phyloP scores from a whole-genome alignment of 2,888 invertebrate species.

The Metalampra italica region DNA sequence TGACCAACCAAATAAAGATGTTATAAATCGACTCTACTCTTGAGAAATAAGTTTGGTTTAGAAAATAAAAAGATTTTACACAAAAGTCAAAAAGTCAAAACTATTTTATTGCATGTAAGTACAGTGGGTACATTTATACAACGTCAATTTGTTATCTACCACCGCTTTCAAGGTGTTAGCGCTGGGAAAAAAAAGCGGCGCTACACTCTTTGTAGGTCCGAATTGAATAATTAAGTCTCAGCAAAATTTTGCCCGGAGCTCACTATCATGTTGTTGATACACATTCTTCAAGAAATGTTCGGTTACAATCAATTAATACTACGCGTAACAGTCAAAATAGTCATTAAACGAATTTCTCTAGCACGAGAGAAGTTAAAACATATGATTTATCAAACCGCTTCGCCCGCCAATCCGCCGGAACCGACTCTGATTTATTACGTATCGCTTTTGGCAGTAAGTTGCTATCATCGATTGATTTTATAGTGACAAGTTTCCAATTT shows the following conservation, averaged over 20 bases:
- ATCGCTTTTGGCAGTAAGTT: constrained; percentile 8
- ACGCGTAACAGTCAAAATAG: constrained; percentile 7
- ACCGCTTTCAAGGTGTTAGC: too few relatives aligned
- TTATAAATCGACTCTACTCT: too few relatives aligned
- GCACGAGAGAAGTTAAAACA: constrained; percentile 10
- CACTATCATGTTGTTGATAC: not conserved
- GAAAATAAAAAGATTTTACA: too few relatives aligned
- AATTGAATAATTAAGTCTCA: too few relatives aligned
- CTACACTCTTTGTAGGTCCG: too few relatives aligned
- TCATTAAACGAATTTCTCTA: constrained; percentile 14
- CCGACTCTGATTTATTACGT: constrained; percentile 21
- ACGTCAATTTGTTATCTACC: too few relatives aligned
- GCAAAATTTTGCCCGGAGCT: not conserved
- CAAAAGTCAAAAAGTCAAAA: too few relatives aligned
- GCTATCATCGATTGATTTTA: constrained; percentile 8
- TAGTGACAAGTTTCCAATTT: not conserved
- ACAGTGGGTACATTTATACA: too few relatives aligned
- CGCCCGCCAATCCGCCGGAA: constrained; percentile 19
- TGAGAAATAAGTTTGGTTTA: too few relatives aligned
- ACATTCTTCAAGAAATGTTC: not conserved
- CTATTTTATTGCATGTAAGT: too few relatives aligned
- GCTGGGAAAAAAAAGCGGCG: too few relatives aligned
- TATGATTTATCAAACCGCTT: constrained; percentile 14
- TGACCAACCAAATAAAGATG: too few relatives aligned
- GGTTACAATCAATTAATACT: not conserved